Base-by-base conservation (phyloP, 2,888 invertebrate genomes). In the Synanthedon myopaeformis region DNA sequence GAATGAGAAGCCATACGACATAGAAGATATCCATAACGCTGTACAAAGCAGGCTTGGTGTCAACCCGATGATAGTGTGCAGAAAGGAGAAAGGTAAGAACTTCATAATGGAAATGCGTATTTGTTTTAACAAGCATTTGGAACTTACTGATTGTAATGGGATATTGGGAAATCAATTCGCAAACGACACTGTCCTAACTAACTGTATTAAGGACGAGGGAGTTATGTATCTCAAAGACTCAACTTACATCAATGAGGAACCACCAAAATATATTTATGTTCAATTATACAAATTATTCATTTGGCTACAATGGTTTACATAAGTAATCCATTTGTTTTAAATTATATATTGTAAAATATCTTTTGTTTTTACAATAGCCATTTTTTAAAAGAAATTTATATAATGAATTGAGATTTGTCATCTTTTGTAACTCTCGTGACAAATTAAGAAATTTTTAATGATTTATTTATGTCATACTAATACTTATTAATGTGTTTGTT, bases 31-130 rank as follows among this genome's bases (percentile, higher is more conserved):
- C 4, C 59, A 69, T 41, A 64, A 66, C 55, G 72, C 90, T 0
- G 69, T 94, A 3, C 81, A 88, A 52, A 77, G 76, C 14, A 73
- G 76, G 14, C 69, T 92, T 28, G 89, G 90, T 3, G 89, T 89
- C 53, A 89, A 89, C 59, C 91, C 91, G 0, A 87, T 88, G 48
- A 89, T 94, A 50, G 89, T 91, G 65, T 94, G 94, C 65, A 77
- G 89, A 5, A 84, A 82, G 42, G 91, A 92, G 67, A 77, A 88
- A 1, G 89, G 89, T 19, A 77, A 88, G 17, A 89, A 88, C 3
- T 91, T 90, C 65, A 69, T 95, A 52, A 89, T 90, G 17, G 94
- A 95, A 72, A 90, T 95, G 54, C 85, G 93, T 17, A 89, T 95
- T 52, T 95, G 95, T 66, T 92, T 95, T 61, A 86, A 92, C 67